A percentile compares a stretch with the other conserved stretches of the same genome.
phyloP scores from a whole-genome alignment of 2,113 vertebrate genomes.

The Polypterus bichir region DNA sequence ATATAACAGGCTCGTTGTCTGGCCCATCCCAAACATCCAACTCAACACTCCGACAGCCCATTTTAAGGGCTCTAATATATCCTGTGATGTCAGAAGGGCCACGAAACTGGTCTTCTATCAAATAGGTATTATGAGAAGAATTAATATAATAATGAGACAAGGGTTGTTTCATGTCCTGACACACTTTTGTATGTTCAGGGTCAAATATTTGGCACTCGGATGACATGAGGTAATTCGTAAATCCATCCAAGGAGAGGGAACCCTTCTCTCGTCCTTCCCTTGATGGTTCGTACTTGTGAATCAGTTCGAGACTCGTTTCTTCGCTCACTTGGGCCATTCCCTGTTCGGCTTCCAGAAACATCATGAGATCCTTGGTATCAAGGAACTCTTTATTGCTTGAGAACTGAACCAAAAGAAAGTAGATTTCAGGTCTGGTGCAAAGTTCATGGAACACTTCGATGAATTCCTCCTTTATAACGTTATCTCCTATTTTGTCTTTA shows the following conservation, averaged over 20 bases:
- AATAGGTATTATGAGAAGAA: constrained; percentile 90
- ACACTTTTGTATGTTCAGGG: constrained; percentile 86
- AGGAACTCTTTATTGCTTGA: constrained; percentile 98
- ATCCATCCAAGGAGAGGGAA: constrained; percentile 89
- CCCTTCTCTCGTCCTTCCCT: constrained; percentile 80
- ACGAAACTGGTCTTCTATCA: constrained; percentile 95
- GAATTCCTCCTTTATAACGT: constrained; percentile 85
- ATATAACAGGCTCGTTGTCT: constrained; percentile 88
- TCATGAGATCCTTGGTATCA: constrained; percentile 94
- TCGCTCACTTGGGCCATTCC: constrained; percentile 90
- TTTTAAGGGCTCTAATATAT: constrained; percentile 91
- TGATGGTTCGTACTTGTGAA: constrained; percentile 83
- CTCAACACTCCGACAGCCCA: constrained; percentile 92
- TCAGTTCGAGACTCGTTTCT: constrained; percentile 83
- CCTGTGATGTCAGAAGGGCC: constrained; percentile 96
- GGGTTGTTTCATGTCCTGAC: constrained; percentile 93
- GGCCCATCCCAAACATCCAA: constrained; percentile 95
- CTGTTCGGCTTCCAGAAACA: constrained; percentile 95
- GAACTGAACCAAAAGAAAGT: constrained; percentile 96
- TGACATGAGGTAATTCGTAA: constrained; percentile 93
- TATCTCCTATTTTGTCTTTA: constrained; percentile 66
- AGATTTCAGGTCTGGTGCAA: constrained; percentile 94
- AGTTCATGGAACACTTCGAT: constrained; percentile 96
- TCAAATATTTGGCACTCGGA: constrained; percentile 93
- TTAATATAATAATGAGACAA: constrained; percentile 97